phyloP scores from a whole-genome alignment of 2,888 invertebrate species.

The Hoplodrina ambigua region DNA sequence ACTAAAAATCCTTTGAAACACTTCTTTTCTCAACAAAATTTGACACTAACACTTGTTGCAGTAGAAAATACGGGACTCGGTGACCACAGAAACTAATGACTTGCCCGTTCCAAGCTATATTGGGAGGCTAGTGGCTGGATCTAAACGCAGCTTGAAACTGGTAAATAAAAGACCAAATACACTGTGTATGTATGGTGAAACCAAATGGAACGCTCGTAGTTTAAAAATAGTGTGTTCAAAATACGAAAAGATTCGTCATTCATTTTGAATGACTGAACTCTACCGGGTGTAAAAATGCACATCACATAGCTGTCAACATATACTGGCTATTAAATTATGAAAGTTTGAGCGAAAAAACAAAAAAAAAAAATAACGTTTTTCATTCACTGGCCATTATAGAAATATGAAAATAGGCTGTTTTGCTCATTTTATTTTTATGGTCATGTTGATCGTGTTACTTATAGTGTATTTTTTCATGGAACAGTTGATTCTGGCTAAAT shows the following conservation, averaged over 20 bases:
- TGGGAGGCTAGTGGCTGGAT: constrained; percentile 13
- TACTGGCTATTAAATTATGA: too few relatives aligned
- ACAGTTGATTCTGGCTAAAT: too few relatives aligned
- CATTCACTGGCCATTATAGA: too few relatives aligned
- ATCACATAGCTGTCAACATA: too few relatives aligned
- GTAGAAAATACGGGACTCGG: constrained; percentile 36
- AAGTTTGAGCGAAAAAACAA: too few relatives aligned
- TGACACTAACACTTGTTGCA: constrained; percentile 59
- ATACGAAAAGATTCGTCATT: not conserved
- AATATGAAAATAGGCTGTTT: too few relatives aligned
- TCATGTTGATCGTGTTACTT: too few relatives aligned
- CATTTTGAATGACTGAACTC: constrained; percentile 19
- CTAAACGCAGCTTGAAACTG: constrained; percentile 27
- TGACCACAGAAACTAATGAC: constrained; percentile 58
- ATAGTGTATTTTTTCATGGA: too few relatives aligned
- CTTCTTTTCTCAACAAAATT: constrained; percentile 31
- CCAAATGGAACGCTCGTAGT: constrained; percentile 35
- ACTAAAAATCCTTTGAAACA: not conserved
- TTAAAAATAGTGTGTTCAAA: constrained; percentile 18
- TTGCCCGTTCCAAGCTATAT: constrained; percentile 32
- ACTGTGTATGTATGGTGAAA: constrained; percentile 24
- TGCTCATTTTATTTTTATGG: too few relatives aligned
- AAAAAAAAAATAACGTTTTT: too few relatives aligned
- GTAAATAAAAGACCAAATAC: constrained; percentile 45
- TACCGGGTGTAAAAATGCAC: not conserved